phyloP scores from a whole-genome alignment of 2,888 invertebrate species.

The Chaetogeoica ovagalla region DNA sequence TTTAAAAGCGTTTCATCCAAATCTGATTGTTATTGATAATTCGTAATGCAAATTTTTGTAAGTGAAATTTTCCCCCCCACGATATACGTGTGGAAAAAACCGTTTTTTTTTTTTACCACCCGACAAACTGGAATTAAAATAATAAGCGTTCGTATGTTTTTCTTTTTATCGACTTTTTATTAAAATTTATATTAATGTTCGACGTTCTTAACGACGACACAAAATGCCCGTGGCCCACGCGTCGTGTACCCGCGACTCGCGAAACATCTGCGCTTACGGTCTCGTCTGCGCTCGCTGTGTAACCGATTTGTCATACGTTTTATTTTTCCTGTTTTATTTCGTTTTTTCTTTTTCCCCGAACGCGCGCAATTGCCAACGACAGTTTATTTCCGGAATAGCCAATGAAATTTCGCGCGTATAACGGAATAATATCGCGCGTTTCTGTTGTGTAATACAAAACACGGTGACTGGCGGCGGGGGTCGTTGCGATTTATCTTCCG shows the following conservation, averaged over 20 bases:
- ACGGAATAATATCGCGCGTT: slow-evolving; percentile 21
- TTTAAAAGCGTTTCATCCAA: too few relatives aligned
- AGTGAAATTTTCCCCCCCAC: too few relatives aligned
- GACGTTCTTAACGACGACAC: too few relatives aligned
- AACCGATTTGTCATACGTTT: slow-evolving; percentile 16
- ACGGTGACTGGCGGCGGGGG: neutral
- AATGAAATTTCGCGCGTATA: slow-evolving; percentile 46
- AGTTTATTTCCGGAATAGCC: slow-evolving; percentile 44
- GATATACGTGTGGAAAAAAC: too few relatives aligned
- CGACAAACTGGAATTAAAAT: too few relatives aligned
- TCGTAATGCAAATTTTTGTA: too few relatives aligned
- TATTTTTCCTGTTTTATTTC: neutral
- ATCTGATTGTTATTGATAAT: too few relatives aligned
- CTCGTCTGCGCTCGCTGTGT: neutral
- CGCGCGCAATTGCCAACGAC: slow-evolving; percentile 33
- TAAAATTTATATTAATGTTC: too few relatives aligned
- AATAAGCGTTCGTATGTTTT: too few relatives aligned
- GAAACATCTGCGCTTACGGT: slow-evolving; percentile 39
- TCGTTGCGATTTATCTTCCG: slow-evolving; percentile 46
- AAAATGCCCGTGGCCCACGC: neutral
- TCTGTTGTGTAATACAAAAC: too few relatives aligned
- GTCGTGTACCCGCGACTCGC: neutral
- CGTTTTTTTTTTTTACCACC: too few relatives aligned
- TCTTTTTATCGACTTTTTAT: too few relatives aligned
- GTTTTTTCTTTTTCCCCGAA: slow-evolving; percentile 5